These are phyloP conservation scores for Leucophenga montana DNA, from an alignment of 2,888 invertebrate species.

Conservation along the genomic window DNA sequence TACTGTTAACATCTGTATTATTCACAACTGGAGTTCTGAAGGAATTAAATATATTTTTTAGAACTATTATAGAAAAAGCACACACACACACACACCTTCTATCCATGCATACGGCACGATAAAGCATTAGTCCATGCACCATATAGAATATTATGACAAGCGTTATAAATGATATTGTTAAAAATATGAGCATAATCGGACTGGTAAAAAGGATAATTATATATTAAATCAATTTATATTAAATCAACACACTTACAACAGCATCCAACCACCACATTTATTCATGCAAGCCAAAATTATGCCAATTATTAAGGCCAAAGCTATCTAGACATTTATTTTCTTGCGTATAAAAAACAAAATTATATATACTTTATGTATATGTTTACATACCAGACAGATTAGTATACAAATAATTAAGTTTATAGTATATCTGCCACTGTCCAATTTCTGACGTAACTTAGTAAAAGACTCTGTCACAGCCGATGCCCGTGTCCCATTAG, in stretches of 20 bases:
- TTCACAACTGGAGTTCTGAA: no score
- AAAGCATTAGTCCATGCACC: conserved; percentile 30
- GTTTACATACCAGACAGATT: not conserved
- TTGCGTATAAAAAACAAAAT: no score
- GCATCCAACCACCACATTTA: not conserved
- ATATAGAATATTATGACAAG: conserved; percentile 27
- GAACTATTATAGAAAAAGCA: conserved; percentile 1
- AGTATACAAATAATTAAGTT: not conserved
- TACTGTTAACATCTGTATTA: no score
- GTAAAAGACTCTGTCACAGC: not conserved
- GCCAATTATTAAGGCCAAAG: not conserved
- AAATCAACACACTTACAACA: not conserved
- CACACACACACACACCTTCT: not conserved
- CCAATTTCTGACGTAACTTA: not conserved
- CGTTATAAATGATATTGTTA: conserved; percentile 8
- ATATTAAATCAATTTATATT: not conserved
- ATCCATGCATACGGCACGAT: conserved; percentile 27
- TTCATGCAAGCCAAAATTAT: not conserved
- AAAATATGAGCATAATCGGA: conserved; percentile 5
- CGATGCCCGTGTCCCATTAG: not conserved
- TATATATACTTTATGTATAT: no score
- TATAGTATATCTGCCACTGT: not conserved
- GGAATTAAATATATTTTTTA: no score
- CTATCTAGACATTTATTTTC: not conserved
- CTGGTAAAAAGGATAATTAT: not conserved